Percentiles rank a stretch among this genome's conserved stretches.
phyloP scores from a whole-genome alignment of 2,113 vertebrate species.

The Perca schrenkii region DNA sequence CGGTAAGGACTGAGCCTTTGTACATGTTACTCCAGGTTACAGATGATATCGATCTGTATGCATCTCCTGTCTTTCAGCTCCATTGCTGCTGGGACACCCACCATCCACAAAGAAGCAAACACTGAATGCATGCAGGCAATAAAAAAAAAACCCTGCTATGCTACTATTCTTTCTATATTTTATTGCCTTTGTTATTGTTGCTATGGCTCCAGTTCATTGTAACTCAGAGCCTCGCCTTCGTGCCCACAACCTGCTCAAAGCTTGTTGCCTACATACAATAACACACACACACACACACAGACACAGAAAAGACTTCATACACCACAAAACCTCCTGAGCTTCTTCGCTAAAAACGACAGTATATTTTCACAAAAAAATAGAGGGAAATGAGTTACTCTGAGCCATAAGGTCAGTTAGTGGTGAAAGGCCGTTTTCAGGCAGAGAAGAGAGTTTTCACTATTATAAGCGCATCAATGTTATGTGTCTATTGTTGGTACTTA shows the following conservation, averaged over 20 bases:
- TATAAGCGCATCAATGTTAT: not conserved
- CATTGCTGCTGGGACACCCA: not conserved
- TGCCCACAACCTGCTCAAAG: constrained; percentile 1
- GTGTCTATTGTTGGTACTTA: not conserved
- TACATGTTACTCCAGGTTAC: not conserved
- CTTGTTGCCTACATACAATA: not conserved
- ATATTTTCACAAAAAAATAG: not conserved
- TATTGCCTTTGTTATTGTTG: constrained; percentile 18
- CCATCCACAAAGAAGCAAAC: not conserved
- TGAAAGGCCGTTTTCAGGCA: not conserved
- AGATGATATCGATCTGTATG: not conserved
- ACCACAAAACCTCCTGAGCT: not conserved
- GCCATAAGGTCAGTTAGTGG: not conserved
- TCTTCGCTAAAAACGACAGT: not conserved
- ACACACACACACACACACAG: not conserved
- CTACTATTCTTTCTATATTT: constrained; percentile 13
- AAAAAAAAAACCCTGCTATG: not conserved
- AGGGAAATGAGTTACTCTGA: not conserved
- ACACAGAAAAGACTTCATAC: not conserved
- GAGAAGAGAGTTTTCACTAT: not conserved
- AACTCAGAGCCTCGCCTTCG: constrained; percentile 11
- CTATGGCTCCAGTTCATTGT: not conserved
- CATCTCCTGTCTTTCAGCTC: not conserved
- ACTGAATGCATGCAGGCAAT: not conserved
- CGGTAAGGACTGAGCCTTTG: too few species aligned